phyloP scores from a whole-genome alignment of 2,888 invertebrate genomes.

The Lamproptera curius region DNA sequence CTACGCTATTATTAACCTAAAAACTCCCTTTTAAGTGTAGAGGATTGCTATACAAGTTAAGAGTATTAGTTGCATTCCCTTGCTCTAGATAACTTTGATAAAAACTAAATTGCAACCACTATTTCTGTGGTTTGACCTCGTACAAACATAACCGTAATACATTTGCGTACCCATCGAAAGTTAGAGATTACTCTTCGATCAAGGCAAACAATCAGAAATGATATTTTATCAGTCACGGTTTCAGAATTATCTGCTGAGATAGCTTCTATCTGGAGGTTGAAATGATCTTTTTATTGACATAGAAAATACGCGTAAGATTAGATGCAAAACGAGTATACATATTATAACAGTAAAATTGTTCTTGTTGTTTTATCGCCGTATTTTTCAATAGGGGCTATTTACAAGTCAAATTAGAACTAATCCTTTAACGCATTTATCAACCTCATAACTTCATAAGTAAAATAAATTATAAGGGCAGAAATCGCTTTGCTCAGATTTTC shows the following conservation, averaged over 20 bases:
- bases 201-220: conserved; percentile 2
- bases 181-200: neutral
- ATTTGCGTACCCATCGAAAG: neutral
- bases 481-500: no score
- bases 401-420: no score
- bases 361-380: no score
- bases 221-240: conserved; percentile 10
- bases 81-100: conserved; percentile 1
- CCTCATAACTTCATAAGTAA: no score
- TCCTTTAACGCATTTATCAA: no score
- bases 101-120: conserved; percentile 3
- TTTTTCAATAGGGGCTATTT: no score
- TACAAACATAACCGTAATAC: neutral
- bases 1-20: no score
- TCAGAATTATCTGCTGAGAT: neutral
- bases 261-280: neutral
- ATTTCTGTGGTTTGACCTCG: conserved; percentile 1
- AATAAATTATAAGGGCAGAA: no score
- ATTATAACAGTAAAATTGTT: no score
- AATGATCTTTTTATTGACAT: neutral
- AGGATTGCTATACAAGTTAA: no score
- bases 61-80: no score
- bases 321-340: neutral
- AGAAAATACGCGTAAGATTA: neutral
- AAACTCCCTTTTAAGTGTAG: no score